A percentile compares a stretch with the other conserved stretches of the same genome.
These are phyloP conservation scores for Caenorhabditis uteleia DNA, from an alignment of 2,888 invertebrate species.

Conservation along the genomic window DNA sequence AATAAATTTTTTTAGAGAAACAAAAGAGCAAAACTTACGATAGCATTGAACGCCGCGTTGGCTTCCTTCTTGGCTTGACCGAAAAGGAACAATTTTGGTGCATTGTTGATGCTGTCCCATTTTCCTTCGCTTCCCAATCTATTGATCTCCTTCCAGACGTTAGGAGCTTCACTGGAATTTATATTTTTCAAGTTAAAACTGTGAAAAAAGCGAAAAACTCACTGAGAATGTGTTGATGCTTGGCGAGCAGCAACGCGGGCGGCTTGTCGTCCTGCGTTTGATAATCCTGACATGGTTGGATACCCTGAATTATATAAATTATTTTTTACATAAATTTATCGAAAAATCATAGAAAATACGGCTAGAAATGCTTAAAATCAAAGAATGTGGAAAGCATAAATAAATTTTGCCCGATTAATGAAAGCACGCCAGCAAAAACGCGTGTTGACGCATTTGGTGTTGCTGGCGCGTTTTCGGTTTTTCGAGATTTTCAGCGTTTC, in stretches of 20 bases:
- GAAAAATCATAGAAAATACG: not conserved
- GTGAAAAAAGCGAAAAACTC: no score
- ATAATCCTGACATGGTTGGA: slow-evolving; percentile 29
- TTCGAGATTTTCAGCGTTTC: not conserved
- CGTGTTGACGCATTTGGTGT: slow-evolving; percentile 9
- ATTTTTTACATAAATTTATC: not conserved
- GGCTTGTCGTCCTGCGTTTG: slow-evolving; percentile 23
- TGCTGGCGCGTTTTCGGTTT: not conserved
- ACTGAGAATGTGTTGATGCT: slow-evolving; percentile 36
- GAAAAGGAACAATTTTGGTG: slow-evolving; percentile 53
- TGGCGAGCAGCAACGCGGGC: slow-evolving; percentile 25
- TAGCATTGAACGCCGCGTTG: slow-evolving; percentile 43
- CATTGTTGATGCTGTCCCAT: slow-evolving; percentile 64
- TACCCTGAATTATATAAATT: not conserved
- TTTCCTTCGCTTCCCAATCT: slow-evolving; percentile 59
- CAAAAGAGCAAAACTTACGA: slow-evolving; percentile 23
- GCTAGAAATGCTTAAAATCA: no score
- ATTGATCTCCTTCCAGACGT: slow-evolving; percentile 59
- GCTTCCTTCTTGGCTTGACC: slow-evolving; percentile 52
- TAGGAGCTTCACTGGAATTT: slow-evolving; percentile 20
- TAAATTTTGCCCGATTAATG: slow-evolving; percentile 8
- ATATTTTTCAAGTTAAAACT: not conserved
- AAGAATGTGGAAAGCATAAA: not conserved
- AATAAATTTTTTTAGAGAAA: not conserved
- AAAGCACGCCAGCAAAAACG: slow-evolving; percentile 1